Evolutionary conservation across 2,888 invertebrate species (phyloP), one percentile per base, ranked within the genome.

Genomic region (Pherbina coryleti): DNA sequence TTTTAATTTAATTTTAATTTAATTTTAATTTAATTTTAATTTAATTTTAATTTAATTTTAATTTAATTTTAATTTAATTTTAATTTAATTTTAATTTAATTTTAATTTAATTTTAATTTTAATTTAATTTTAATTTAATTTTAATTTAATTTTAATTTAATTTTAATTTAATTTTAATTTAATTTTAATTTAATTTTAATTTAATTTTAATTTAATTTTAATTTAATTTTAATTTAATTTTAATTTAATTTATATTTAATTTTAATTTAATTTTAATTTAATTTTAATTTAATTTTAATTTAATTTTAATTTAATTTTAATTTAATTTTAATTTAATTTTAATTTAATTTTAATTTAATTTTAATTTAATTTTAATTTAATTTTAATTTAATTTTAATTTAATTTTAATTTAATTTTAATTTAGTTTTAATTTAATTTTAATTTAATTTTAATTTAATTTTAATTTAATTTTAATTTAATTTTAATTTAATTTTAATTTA

Each of bases 1-100:
- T n/a, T 53, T 53, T n/a, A n/a, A n/a, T n/a, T 53, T 53, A n/a
- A 53, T 53, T 53, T 53, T n/a, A n/a, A 53, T 53, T 53, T 53
- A 53, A n/a, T 53, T 53, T 53, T n/a, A 53, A n/a, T 53, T 53
- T 31, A 31, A 53, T 53, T 53, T 53, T n/a, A n/a, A 53, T 53
- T 53, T 53, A 53, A n/a, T 53, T 53, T 53, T 5, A n/a, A n/a
- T 53, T n/a, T 53, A n/a, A n/a, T 4, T n/a, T 53, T 53, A n/a
- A 53, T 53, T 53, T 53, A n/a, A 53, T 53, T 53, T 53, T n/a
- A 53, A 3, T 53, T 53, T 53, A 53, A n/a, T 53, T 53, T 53
- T 53, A n/a, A 4, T 53, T 53, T 4, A 53, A n/a, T n/a, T 53
- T 53, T 53, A n/a, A 53, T 53, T 53, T 53, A 53, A n/a, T 53